phyloP scores from a whole-genome alignment of 2,888 invertebrate genomes.

The Microchrysa polita region DNA sequence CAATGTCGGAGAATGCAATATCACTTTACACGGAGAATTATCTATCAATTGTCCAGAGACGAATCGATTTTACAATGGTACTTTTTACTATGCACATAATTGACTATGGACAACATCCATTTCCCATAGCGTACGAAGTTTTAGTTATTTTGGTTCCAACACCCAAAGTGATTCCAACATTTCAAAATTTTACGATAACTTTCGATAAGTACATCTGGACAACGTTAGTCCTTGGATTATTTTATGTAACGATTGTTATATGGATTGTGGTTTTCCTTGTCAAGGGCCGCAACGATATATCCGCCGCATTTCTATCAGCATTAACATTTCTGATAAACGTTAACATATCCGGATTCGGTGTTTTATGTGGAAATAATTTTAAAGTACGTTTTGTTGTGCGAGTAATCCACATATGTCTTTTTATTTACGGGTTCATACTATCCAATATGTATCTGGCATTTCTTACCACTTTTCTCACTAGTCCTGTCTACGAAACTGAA shows the following conservation, averaged over 20 bases:
- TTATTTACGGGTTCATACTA: not conserved
- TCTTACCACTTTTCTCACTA: not conserved
- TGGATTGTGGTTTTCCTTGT: not conserved
- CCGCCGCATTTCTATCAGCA: not conserved
- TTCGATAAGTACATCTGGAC: not conserved
- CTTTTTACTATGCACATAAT: not conserved
- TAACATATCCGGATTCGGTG: not conserved
- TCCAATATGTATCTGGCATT: not conserved
- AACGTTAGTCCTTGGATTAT: not conserved
- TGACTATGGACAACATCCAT: not conserved
- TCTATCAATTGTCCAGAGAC: not conserved
- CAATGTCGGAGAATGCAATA: not conserved
- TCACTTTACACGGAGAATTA: not conserved
- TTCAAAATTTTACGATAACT: not conserved
- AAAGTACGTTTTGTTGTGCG: not conserved
- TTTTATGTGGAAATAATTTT: not conserved
- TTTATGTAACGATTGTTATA: not conserved
- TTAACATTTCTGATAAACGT: not conserved
- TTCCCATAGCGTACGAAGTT: not conserved
- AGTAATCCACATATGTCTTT: not conserved
- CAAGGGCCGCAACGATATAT: not conserved
- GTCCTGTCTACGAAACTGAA: not conserved
- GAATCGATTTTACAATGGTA: not conserved
- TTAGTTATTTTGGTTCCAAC: not conserved
- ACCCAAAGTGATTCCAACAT: not conserved